Evolutionary conservation across 1,140 invertebrate genomes (phyloP), one percentile per base, ranked within the genome.

Genomic region (Papilio polytes): DNA sequence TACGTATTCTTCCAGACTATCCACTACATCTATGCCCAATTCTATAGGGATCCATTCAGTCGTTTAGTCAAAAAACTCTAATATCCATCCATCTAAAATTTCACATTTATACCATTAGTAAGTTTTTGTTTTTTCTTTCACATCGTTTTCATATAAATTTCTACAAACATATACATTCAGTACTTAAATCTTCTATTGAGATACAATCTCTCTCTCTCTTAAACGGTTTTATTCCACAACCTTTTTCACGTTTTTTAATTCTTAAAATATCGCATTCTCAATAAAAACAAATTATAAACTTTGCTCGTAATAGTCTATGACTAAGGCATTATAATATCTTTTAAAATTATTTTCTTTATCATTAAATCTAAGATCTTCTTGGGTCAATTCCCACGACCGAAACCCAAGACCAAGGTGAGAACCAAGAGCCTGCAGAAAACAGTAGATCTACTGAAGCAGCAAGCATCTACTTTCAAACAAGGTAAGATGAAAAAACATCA

Each of bases 361-460:
- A 26, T 76, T 13, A 59, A 36, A 78, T 78, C 74, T 76, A 2
- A 15, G 15, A 15, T 18, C 46, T 26, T 13, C 74, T 53, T 53
- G 74, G 46, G 46, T 26, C 46, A 91, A 88, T 90, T 94, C 93
- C 91, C 93, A 94, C 93, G 92, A 87, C 90, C 88, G 84, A 56
- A 56, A 56, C 88, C 89, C 90, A 91, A 91, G 87, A 86, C 85
- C 82, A 88, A 93, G 90, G 90, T 94, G 92, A 92, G 91, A 94
- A 87, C 89, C 84, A 83, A 88, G 85, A 89, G 93, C 93, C 93
- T 90, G 85, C 85, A 94, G 93, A 92, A 91, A 94, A 94, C 93
- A 85, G 93, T 92, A 93, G 92, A 94, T 85, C 90, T 87, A 86
- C 90, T 91, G 87, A 87, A 94, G 92, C 91, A 94, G 91, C 91